Percentiles rank a stretch among this genome's conserved stretches.
These are phyloP conservation scores for Bombus difficillimus DNA, from an alignment of 1,140 invertebrate species.

Conservation along the genomic window DNA sequence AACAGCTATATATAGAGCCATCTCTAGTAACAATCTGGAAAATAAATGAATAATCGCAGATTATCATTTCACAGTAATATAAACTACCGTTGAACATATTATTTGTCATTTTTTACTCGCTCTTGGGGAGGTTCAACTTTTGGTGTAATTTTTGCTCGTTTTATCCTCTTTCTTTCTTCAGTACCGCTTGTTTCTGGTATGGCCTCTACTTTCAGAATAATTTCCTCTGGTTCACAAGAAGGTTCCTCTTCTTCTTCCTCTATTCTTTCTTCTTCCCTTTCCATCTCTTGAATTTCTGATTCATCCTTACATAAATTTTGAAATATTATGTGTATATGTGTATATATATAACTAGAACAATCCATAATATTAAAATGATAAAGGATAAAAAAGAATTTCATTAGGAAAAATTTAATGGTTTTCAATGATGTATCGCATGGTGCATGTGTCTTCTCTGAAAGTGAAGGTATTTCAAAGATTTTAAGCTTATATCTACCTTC, in stretches of 20 bases:
- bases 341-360: no score
- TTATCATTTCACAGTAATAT: conserved; percentile 10
- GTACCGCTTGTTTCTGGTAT: conserved; percentile 51
- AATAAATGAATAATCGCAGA: conserved; percentile 13
- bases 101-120: conserved; percentile 32
- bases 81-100: not conserved
- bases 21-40: conserved; percentile 82
- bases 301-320: conserved; percentile 30
- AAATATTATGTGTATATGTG: not conserved
- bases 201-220: conserved; percentile 48
- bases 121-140: conserved; percentile 56
- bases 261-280: conserved; percentile 41
- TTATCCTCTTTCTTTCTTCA: conserved; percentile 66
- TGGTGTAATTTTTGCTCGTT: conserved; percentile 50
- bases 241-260: conserved; percentile 52
- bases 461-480: no score
- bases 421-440: no score
- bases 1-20: conserved; percentile 84
- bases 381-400: no score
- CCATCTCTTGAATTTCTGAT: conserved; percentile 57
- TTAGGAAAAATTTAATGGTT: no score
- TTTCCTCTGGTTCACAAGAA: conserved; percentile 32
- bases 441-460: no score
- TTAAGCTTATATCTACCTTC: no score
- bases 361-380: no score